phyloP scores from a whole-genome alignment of 2,797 vertebrate genomes.

The Valencia hispanica region DNA sequence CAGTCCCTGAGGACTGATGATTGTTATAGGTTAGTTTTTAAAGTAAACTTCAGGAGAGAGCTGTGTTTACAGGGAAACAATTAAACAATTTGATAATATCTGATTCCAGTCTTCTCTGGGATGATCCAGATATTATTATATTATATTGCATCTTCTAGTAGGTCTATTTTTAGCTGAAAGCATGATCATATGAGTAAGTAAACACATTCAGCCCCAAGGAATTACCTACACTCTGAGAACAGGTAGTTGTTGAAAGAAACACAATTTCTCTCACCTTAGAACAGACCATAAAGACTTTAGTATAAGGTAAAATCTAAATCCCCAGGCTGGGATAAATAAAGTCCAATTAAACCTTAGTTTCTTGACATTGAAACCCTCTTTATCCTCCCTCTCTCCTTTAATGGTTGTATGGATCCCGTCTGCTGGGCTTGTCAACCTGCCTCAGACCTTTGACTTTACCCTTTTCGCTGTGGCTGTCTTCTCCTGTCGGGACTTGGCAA shows the following conservation, averaged over 20 bases:
- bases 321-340: neutral
- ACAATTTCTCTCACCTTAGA: neutral
- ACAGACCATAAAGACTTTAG: neutral
- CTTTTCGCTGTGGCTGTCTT: slow-evolving; percentile 31
- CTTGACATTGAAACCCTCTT: slow-evolving; percentile 19
- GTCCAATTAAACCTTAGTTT: slow-evolving; percentile 9
- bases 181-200: neutral
- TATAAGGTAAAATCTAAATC: neutral
- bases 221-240: neutral
- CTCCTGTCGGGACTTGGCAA: slow-evolving; percentile 62
- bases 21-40: neutral
- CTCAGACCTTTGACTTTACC: slow-evolving; percentile 37
- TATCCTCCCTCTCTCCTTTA: slow-evolving; percentile 42
- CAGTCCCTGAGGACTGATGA: neutral
- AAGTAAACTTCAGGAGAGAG: neutral
- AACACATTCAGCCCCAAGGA: neutral
- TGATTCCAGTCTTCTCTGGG: neutral
- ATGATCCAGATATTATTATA: neutral
- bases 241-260: neutral
- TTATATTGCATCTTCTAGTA: neutral
- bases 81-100: neutral
- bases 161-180: neutral
- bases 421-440: slow-evolving; percentile 32
- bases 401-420: slow-evolving; percentile 47
- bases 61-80: neutral